Evolutionary conservation across 2,113 vertebrate species (phyloP).

Genomic region (Plotosus lineatus): DNA sequence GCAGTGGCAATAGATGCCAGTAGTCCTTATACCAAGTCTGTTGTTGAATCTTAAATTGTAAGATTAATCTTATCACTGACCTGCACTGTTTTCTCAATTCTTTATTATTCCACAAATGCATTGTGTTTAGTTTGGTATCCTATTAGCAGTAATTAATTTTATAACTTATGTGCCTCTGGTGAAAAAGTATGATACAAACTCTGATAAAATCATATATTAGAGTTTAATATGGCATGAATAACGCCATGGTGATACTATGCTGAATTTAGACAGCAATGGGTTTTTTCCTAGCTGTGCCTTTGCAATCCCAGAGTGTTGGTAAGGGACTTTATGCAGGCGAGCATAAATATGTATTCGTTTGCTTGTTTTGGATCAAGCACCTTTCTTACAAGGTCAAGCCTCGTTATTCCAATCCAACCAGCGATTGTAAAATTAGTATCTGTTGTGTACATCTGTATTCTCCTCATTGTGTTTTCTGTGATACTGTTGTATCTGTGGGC

Average conservation of each 20-base stretch:
- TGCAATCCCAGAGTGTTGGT: neutral
- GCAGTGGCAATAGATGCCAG: neutral
- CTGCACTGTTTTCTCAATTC: neutral
- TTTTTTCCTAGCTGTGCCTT: neutral
- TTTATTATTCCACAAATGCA: constrained; percentile 34
- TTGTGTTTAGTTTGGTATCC: constrained; percentile 29
- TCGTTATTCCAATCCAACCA: neutral
- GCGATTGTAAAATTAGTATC: neutral
- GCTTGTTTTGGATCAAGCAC: neutral
- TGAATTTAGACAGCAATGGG: constrained; percentile 1
- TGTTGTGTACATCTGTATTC: neutral
- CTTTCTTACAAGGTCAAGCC: no score
- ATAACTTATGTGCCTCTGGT: constrained; percentile 22
- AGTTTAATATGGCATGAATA: constrained; percentile 3
- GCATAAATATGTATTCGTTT: neutral
- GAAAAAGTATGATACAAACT: constrained; percentile 3
- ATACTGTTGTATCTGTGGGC: neutral
- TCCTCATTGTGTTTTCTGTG: neutral
- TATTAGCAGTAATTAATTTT: constrained; percentile 36
- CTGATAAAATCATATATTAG: neutral
- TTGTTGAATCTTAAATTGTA: neutral
- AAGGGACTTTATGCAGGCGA: neutral
- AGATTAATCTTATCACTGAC: neutral
- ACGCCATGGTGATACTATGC: constrained; percentile 19
- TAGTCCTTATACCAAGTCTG: neutral